A percentile compares a stretch with the other conserved stretches of the same genome.
phyloP scores from a whole-genome alignment of 2,113 vertebrate species.

The Spizaetus ornatus region DNA sequence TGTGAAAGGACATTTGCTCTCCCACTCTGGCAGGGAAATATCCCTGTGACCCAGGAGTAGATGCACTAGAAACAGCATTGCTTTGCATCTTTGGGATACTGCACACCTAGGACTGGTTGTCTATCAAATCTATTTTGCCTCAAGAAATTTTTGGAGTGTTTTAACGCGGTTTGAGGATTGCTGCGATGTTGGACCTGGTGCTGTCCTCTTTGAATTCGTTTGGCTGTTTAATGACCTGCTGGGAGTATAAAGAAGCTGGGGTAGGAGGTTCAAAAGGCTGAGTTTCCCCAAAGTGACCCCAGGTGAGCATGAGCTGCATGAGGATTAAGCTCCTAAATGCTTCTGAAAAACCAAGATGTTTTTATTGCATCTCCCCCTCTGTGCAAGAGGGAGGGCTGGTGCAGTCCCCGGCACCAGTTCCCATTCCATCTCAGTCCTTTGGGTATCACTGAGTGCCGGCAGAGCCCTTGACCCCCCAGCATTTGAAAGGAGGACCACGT shows the following conservation, averaged over 20 bases:
- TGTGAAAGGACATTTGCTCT: background rate
- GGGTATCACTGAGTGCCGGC: background rate
- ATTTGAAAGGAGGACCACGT: background rate
- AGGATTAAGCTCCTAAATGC: background rate
- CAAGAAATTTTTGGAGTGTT: background rate
- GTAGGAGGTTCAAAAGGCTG: background rate
- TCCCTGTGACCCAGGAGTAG: background rate
- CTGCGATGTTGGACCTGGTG: background rate
- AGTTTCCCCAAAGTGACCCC: background rate
- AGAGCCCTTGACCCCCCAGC: background rate
- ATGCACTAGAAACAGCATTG: background rate
- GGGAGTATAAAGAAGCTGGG: background rate
- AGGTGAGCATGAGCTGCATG: background rate
- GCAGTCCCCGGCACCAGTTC: accelerated
- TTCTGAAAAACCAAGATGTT: background rate
- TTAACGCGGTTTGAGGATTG: background rate
- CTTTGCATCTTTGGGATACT: background rate
- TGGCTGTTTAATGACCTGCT: background rate
- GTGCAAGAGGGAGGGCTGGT: accelerated
- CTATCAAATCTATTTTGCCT: background rate
- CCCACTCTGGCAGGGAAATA: background rate
- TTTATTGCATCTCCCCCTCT: background rate
- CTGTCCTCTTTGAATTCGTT: background rate
- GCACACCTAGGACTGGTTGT: background rate
- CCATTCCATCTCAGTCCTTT: background rate